Evolutionary conservation across 2,113 vertebrate genomes (phyloP), one percentile per base, ranked within the genome.

Genomic region (Tyrannus savana): DNA sequence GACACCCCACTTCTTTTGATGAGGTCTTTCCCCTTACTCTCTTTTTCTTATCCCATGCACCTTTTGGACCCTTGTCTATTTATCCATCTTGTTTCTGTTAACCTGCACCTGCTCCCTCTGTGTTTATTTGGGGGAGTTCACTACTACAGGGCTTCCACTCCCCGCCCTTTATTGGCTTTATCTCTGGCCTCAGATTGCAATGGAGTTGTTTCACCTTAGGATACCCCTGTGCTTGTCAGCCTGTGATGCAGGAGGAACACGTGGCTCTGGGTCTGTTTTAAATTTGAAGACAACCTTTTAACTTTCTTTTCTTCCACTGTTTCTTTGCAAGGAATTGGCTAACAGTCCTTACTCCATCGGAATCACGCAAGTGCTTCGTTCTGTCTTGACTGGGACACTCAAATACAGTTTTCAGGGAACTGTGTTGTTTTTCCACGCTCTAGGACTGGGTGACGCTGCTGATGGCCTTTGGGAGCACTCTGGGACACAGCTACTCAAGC

Each of bases 291-390:
- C 73, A 86, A 93, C 7, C 1, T 4, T 31, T 14, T 17, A 14
- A 33, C 9, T 74, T 46, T 10, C 6, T 55, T 62, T 83, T 59
- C 10, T 94, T 68, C 27, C 9, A 9, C 13, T 21, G 21, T 16
- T 80, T 49, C 41, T 69, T 63, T 74, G 46, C 44, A 68, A 82
- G 13, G 33, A 89, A 42, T 37, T 77, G 31, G 21, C 21, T 58
- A 49, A 73, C 28, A 44, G 68, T 64, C 24, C 59, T 91, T 50
- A 12, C 33, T 64, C 55, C 46, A 28, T n/a, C 28, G 44, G 59
- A 69, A 44, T 62, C 42, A 12, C 0, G 0, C 1, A 42, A 59
- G 27, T 10, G 2, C 47, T 79, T 68, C 1, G 0, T 68, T 89
- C 49, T 81, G 0, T 41, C 59, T 77, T 52, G 49, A 49, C 52